phyloP scores from a whole-genome alignment of 1,140 invertebrate genomes.

The Psilanteris sp. region DNA sequence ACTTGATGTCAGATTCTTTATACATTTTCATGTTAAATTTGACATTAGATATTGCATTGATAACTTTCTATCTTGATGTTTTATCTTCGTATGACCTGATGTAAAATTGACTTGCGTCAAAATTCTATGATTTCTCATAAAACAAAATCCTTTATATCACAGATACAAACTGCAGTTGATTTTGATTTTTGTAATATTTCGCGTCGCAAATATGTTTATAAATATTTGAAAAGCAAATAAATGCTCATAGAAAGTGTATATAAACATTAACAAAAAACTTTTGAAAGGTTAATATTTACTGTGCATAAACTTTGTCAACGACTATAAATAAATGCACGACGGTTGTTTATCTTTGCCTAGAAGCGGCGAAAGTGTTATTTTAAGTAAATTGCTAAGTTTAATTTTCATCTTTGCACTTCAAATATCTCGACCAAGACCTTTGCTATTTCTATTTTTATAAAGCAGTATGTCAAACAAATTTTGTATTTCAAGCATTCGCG shows the following conservation, averaged over 20 bases:
- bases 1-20: too few relatives aligned
- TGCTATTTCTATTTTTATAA: not conserved
- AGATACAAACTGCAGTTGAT: too few relatives aligned
- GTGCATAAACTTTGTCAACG: constrained; percentile 1
- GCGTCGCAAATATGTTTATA: too few relatives aligned
- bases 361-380: constrained; percentile 2
- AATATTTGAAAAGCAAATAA: too few relatives aligned
- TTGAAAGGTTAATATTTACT: constrained; percentile 13
- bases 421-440: not conserved
- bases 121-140: too few relatives aligned
- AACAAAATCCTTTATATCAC: too few relatives aligned
- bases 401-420: constrained; percentile 7
- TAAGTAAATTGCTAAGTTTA: constrained; percentile 9
- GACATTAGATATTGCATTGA: not conserved
- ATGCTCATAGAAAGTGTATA: too few relatives aligned
- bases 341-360: constrained; percentile 8
- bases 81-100: too few relatives aligned
- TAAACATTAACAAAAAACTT: not conserved
- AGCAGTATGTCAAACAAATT: too few relatives aligned
- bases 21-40: too few relatives aligned
- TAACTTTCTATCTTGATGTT: not conserved
- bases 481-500: not conserved
- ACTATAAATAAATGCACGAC: not conserved
- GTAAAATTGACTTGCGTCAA: not conserved
- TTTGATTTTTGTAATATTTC: too few relatives aligned